Evolutionary conservation across 1,140 invertebrate species (phyloP).

Genomic region (Drosophila nebulosa): DNA sequence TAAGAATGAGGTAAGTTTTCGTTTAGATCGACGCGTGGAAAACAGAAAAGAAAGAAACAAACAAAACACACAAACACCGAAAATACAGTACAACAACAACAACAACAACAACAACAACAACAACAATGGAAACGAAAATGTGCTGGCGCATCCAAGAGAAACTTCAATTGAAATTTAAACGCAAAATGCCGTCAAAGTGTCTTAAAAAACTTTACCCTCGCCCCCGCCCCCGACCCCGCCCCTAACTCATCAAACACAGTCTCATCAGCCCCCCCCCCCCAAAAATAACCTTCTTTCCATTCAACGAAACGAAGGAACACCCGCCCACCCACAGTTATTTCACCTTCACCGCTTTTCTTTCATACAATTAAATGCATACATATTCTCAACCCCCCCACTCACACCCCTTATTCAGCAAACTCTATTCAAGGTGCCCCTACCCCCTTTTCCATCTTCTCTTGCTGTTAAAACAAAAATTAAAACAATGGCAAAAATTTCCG

Average conservation of each 20-base stretch:
- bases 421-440: not conserved
- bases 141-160: not conserved
- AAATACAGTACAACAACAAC: not conserved
- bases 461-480: not conserved
- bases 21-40: not conserved
- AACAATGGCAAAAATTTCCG: constrained; percentile 31
- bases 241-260: too few relatives aligned
- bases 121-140: too few relatives aligned
- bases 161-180: constrained; percentile 49
- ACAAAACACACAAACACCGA: not conserved
- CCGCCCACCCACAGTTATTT: not conserved
- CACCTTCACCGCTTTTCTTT: constrained; percentile 2
- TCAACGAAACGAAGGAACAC: too few relatives aligned
- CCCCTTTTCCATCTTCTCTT: not conserved
- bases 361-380: constrained; percentile 29
- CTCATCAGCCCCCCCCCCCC: not conserved
- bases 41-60: constrained; percentile 3
- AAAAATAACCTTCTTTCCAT: not conserved
- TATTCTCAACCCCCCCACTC: not conserved
- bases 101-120: not conserved
- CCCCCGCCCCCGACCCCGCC: not conserved
- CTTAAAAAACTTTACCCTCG: constrained; percentile 6
- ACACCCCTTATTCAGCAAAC: too few relatives aligned
- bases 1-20: constrained; percentile 62
- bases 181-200: constrained; percentile 33